Evolutionary conservation across 2,797 vertebrate species (phyloP).

Genomic region (Leptoclinus maculatus): DNA sequence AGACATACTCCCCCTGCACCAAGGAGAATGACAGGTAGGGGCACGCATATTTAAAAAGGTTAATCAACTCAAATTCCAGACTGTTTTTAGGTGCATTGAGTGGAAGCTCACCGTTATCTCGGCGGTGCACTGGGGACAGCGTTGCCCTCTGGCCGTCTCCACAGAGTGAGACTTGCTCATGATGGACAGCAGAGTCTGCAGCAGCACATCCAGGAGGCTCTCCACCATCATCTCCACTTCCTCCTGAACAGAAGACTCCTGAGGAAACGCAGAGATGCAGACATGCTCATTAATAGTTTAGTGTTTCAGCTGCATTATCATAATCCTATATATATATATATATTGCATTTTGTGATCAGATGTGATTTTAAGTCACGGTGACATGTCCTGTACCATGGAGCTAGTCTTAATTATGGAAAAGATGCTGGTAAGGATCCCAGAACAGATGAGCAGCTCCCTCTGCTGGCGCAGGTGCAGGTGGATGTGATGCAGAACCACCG

Average conservation of each 20-base stretch:
- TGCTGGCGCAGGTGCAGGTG: slow-evolving; percentile 98
- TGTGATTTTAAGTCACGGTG: background rate
- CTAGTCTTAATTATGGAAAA: slow-evolving; percentile 98
- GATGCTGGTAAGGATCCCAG: slow-evolving; percentile 97
- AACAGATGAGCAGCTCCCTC: slow-evolving; percentile 99
- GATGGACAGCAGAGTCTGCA: slow-evolving; percentile 98
- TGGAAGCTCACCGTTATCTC: slow-evolving; percentile 86
- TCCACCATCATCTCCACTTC: slow-evolving; percentile 99
- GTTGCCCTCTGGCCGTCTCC: slow-evolving; percentile 99
- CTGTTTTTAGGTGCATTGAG: slow-evolving; percentile 8
- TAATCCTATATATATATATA: background rate
- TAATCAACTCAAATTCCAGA: slow-evolving; percentile 15
- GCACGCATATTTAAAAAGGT: slow-evolving; percentile 15
- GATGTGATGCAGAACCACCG: slow-evolving; percentile 98
- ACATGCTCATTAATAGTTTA: background rate
- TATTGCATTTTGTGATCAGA: background rate
- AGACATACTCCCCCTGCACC: slow-evolving; percentile 96
- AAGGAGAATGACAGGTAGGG: slow-evolving; percentile 38
- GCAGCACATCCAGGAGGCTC: slow-evolving; percentile 98
- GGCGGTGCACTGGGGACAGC: slow-evolving; percentile 99
- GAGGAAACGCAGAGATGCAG: slow-evolving; percentile 10
- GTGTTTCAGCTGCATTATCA: background rate
- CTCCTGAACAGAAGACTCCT: slow-evolving; percentile 98
- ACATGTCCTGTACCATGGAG: slow-evolving; percentile 86
- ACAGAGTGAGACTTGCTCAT: slow-evolving; percentile 99